These are phyloP conservation scores for Gasterosteus nipponicus DNA, from an alignment of 2,113 vertebrate genomes.

Conservation along the genomic window DNA sequence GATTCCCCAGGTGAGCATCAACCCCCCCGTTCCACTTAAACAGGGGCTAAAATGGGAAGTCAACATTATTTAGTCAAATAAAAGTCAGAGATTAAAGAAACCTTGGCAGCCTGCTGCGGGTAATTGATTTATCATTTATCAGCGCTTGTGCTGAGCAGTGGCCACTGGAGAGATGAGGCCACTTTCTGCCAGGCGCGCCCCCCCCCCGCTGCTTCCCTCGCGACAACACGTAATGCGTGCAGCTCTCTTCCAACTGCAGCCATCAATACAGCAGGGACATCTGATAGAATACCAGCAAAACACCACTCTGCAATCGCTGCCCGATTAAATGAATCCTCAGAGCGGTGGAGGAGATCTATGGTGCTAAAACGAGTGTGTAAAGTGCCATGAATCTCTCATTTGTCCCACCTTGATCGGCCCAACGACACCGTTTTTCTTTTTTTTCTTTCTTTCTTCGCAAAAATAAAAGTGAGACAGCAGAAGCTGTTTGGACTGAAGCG, in stretches of 20 bases:
- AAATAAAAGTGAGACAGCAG: constrained; percentile 56
- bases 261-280: constrained; percentile 44
- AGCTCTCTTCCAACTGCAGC: constrained; percentile 46
- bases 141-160: constrained; percentile 56
- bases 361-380: constrained; percentile 67
- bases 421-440: constrained; percentile 44
- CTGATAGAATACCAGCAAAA: constrained; percentile 55
- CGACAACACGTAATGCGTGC: constrained; percentile 51
- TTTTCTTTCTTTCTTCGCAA: constrained; percentile 23
- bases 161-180: constrained; percentile 55
- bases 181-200: constrained; percentile 56
- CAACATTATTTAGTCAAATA: constrained; percentile 79
- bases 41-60: constrained; percentile 68
- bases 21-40: constrained; percentile 58
- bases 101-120: constrained; percentile 66
- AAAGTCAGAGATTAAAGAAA: constrained; percentile 79
- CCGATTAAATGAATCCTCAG: constrained; percentile 74
- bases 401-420: constrained; percentile 70
- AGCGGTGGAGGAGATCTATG: constrained; percentile 74
- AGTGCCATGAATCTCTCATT: constrained; percentile 78
- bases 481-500: constrained; percentile 23
- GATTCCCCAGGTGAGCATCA: constrained; percentile 73
- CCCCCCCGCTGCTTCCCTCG: constrained; percentile 13
- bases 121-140: constrained; percentile 83
- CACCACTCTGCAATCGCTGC: constrained; percentile 37